These are phyloP conservation scores for Rhinopomastus cyanomelas DNA, from an alignment of 2,113 vertebrate species.

Conservation along the genomic window DNA sequence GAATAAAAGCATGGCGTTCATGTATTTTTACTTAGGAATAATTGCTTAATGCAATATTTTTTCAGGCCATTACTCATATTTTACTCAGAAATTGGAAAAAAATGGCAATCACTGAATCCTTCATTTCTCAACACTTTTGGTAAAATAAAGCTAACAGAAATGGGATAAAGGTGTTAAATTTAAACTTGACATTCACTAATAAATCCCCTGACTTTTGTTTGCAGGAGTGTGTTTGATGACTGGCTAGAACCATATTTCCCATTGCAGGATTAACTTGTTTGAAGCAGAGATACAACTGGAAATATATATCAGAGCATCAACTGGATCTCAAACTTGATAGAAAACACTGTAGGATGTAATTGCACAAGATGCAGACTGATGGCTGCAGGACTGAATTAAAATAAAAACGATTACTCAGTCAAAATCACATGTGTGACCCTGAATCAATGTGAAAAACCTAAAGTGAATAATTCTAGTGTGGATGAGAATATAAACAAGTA, in stretches of 20 bases:
- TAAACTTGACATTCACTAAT: background rate
- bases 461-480: background rate
- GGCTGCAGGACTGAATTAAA: background rate
- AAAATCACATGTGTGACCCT: background rate
- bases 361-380: background rate
- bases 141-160: background rate
- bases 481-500: background rate
- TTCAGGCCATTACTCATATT: background rate
- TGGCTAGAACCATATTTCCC: background rate
- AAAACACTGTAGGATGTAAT: background rate
- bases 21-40: background rate
- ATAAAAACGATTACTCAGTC: background rate
- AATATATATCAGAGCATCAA: background rate
- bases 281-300: background rate
- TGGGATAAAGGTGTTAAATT: background rate
- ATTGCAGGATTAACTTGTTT: background rate
- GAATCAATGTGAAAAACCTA: background rate
- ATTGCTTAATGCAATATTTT: background rate
- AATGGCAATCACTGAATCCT: background rate
- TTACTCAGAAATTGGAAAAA: background rate
- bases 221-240: background rate
- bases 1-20: background rate
- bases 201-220: background rate
- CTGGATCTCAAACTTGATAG: background rate
- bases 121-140: background rate